Percentiles rank a stretch among this genome's conserved stretches.
Evolutionary conservation across 1,140 invertebrate genomes (phyloP).

Genomic region (Neelides sp.): DNA sequence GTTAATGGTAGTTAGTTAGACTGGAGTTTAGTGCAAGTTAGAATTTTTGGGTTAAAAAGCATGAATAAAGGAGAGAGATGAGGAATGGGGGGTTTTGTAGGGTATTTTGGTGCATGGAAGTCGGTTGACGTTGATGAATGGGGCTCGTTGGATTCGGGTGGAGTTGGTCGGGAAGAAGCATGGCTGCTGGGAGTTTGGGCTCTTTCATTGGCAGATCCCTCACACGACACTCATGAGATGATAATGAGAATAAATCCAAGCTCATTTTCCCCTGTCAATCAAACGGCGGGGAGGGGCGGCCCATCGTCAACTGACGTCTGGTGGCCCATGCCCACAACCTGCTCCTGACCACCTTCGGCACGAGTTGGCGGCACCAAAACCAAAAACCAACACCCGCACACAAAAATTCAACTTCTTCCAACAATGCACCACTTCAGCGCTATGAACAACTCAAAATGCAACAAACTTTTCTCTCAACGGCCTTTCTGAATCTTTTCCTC

Average conservation of each 20-base stretch:
- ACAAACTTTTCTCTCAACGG: not conserved
- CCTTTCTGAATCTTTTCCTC: not conserved
- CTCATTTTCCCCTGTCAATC: conserved; percentile 31
- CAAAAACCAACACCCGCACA: conserved; percentile 1
- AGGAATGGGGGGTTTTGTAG: conserved; percentile 17
- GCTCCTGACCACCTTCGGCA: conserved; percentile 16
- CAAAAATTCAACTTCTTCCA: conserved; percentile 1
- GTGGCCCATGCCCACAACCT: conserved; percentile 22
- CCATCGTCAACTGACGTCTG: conserved; percentile 29
- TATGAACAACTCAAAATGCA: not conserved
- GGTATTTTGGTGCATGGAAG: conserved; percentile 2
- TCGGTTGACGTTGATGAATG: conserved; percentile 30
- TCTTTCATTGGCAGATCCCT: conserved; percentile 29
- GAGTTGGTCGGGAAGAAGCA: conserved; percentile 30
- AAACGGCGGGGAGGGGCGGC: conserved; percentile 16
- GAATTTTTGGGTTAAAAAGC: too few species aligned
- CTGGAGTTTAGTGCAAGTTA: too few species aligned
- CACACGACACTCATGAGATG: conserved; percentile 32
- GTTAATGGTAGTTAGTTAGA: too few species aligned
- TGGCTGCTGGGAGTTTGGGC: conserved; percentile 25
- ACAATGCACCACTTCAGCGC: not conserved
- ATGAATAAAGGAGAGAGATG: not conserved
- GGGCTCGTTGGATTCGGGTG: conserved; percentile 30
- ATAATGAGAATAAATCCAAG: conserved; percentile 32
- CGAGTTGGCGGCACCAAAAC: conserved; percentile 29